Conservation (phyloP, 2,888 invertebrate genomes). For the Clostera curtula region DNA sequence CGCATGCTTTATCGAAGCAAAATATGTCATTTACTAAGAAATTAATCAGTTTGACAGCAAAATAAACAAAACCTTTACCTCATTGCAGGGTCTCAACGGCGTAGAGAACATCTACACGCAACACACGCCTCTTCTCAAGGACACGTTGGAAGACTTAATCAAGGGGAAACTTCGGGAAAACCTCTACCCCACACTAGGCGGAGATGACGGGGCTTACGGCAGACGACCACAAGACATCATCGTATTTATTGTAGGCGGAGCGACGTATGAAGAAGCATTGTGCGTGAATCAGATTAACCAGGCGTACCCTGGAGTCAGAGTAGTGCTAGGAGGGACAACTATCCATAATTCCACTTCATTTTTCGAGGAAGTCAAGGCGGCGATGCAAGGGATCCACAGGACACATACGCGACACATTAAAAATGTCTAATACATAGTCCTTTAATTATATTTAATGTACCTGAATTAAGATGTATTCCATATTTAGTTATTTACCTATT, state of each 20-base stretch:
- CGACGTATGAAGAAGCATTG: slow-evolving; percentile 96
- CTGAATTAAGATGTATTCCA: not conserved
- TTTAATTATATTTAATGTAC: slow-evolving; percentile 1
- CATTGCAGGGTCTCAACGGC: slow-evolving; percentile 84
- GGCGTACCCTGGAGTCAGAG: slow-evolving; percentile 81
- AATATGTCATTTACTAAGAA: too few relatives aligned
- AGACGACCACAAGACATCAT: slow-evolving; percentile 93
- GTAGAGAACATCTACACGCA: slow-evolving; percentile 99
- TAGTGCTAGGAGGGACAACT: slow-evolving; percentile 93
- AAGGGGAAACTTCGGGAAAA: slow-evolving; percentile 93
- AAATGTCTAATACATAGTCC: slow-evolving; percentile 41
- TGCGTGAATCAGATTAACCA: slow-evolving; percentile 85
- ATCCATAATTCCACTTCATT: slow-evolving; percentile 92
- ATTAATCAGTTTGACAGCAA: too few relatives aligned
- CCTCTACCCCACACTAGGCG: slow-evolving; percentile 87
- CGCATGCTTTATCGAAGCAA: too few relatives aligned
- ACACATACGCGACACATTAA: slow-evolving; percentile 75
- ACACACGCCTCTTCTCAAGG: slow-evolving; percentile 93
- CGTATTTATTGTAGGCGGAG: slow-evolving; percentile 96
- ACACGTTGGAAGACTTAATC: slow-evolving; percentile 91
- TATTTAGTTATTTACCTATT: too few relatives aligned
- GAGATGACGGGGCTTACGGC: slow-evolving; percentile 62
- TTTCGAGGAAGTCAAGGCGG: slow-evolving; percentile 81
- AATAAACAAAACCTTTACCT: too few relatives aligned
- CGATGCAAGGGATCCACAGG: slow-evolving; percentile 79